Conservation (phyloP, 2,113 vertebrate genomes). For the Tachuris rubrigastra region DNA sequence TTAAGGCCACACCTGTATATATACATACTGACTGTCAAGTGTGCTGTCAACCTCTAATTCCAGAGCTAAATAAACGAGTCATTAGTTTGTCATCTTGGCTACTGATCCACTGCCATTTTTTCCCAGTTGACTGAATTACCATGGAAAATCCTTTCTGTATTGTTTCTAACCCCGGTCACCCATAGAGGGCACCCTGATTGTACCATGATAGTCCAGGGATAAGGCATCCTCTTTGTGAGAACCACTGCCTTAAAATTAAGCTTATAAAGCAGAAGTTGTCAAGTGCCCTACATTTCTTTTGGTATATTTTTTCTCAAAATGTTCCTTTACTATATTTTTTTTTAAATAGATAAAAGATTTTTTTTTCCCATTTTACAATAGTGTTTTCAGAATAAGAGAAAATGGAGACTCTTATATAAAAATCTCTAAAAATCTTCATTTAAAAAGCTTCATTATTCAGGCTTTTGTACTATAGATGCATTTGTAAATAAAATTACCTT, state of each 20-base stretch:
- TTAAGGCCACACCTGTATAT: neutral
- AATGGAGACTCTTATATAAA: neutral
- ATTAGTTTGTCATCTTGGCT: neutral
- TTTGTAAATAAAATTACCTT: neutral
- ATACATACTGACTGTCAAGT: neutral
- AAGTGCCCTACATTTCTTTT: neutral
- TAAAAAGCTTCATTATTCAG: neutral
- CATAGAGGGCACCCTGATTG: constrained; percentile 36
- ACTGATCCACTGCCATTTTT: neutral
- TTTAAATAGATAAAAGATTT: neutral
- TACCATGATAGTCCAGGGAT: neutral
- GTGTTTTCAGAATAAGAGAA: neutral
- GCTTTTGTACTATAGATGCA: neutral
- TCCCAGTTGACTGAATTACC: neutral
- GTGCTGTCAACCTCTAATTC: neutral
- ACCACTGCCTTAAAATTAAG: neutral
- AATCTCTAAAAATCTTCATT: neutral
- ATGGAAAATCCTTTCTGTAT: neutral
- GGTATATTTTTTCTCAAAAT: neutral
- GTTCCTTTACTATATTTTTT: neutral
- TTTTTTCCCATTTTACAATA: neutral
- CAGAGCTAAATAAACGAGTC: neutral
- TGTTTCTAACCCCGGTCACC: neutral
- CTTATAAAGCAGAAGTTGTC: neutral
- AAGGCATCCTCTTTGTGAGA: neutral